Evolutionary conservation across 1,140 invertebrate genomes (phyloP).

Genomic region (Lepidurus apus): DNA sequence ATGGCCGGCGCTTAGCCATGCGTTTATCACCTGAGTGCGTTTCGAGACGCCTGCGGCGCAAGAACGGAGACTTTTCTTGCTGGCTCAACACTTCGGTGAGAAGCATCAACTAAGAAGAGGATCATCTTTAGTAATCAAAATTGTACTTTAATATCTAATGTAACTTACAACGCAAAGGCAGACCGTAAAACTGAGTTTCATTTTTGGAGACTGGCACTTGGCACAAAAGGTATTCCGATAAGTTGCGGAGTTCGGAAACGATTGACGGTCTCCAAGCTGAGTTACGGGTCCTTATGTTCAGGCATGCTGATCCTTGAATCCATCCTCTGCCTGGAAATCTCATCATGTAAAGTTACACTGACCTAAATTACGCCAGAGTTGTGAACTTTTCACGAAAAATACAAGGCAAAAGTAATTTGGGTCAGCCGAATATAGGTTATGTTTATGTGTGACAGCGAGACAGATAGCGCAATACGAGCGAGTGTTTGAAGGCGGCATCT

Average conservation of each 20-base stretch:
- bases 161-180: constrained; percentile 4
- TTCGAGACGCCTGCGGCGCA: background rate
- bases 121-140: background rate
- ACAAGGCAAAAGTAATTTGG: background rate
- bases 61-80: background rate
- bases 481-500: background rate
- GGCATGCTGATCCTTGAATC: background rate
- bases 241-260: background rate
- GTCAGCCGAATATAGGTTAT: background rate
- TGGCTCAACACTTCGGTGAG: background rate
- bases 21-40: background rate
- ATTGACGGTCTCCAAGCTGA: background rate
- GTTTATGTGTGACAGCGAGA: background rate
- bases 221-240: background rate
- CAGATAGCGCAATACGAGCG: background rate
- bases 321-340: background rate
- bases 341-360: background rate
- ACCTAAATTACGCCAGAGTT: background rate
- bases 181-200: background rate
- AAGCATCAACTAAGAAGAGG: background rate
- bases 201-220: background rate
- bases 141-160: background rate
- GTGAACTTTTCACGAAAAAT: background rate
- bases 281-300: background rate
- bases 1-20: background rate